phyloP scores from a whole-genome alignment of 2,113 vertebrate genomes.

The Illadopsis cleaveri region DNA sequence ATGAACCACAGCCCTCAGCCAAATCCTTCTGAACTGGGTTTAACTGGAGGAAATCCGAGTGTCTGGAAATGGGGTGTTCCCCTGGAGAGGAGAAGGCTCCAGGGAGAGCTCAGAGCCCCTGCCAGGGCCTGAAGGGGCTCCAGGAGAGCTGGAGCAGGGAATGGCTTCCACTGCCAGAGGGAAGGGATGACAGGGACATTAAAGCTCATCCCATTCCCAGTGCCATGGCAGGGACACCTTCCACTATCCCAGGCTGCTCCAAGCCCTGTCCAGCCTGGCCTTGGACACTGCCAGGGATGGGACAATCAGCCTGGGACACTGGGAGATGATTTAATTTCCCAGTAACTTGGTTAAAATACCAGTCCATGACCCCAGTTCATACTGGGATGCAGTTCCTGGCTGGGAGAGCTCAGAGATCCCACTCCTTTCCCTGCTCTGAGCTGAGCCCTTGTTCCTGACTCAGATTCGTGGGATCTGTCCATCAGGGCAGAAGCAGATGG shows the following conservation, averaged over 20 bases:
- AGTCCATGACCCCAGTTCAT: background rate
- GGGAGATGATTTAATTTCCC: background rate
- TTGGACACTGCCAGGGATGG: background rate
- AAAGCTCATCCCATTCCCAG: background rate
- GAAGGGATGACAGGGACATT: accelerated
- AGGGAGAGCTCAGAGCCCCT: background rate
- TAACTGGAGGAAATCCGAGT: background rate
- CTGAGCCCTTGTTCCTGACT: background rate
- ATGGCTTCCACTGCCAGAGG: background rate
- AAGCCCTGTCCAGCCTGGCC: background rate
- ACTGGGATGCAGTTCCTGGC: background rate
- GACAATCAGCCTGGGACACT: background rate
- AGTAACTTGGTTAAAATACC: background rate
- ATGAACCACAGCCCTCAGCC: background rate
- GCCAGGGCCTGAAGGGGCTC: background rate
- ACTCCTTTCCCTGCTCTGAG: background rate
- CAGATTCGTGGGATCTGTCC: background rate
- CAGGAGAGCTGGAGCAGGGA: background rate
- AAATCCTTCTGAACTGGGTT: background rate
- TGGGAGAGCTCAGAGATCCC: too few species aligned
- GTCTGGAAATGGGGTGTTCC: accelerated
- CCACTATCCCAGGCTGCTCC: background rate
- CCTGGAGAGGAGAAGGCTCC: background rate
- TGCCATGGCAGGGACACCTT: background rate
- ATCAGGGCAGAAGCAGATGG: background rate